phyloP scores from a whole-genome alignment of 2,797 vertebrate genomes.

The Neomorphus geoffroyi region DNA sequence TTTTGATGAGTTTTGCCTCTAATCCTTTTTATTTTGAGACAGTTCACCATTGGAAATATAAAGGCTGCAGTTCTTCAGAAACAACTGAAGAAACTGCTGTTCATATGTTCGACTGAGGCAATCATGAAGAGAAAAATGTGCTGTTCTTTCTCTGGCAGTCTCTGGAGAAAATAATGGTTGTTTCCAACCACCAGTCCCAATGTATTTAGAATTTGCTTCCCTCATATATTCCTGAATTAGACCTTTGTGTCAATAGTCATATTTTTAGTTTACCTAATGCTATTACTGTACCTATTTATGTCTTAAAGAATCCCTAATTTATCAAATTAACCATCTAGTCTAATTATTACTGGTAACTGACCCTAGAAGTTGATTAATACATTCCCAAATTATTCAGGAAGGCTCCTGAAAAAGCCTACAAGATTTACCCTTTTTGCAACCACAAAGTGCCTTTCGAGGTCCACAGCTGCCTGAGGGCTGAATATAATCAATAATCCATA shows the following conservation, averaged over 20 bases:
- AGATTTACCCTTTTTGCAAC: slow-evolving; percentile 53
- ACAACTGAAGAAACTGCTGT: background rate
- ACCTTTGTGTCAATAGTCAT: background rate
- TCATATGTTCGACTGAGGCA: background rate
- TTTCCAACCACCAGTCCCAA: background rate
- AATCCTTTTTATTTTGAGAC: background rate
- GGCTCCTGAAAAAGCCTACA: slow-evolving; percentile 42
- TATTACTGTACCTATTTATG: slow-evolving; percentile 32
- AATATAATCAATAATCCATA: slow-evolving; percentile 66
- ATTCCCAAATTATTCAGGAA: slow-evolving; percentile 66
- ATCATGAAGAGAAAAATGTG: background rate
- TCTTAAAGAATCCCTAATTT: slow-evolving; percentile 34
- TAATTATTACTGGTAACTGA: slow-evolving; percentile 48
- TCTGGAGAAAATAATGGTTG: background rate
- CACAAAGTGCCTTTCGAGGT: slow-evolving; percentile 41
- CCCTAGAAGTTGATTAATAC: slow-evolving; percentile 62
- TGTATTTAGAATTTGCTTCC: background rate
- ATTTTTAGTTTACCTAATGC: slow-evolving; percentile 20
- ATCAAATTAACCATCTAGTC: slow-evolving; percentile 53
- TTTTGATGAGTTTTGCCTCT: background rate
- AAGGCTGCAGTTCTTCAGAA: background rate
- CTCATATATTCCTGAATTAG: background rate
- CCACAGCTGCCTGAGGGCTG: slow-evolving; percentile 21
- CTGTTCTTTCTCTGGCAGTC: background rate
- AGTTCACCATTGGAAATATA: background rate